Base-by-base conservation (phyloP, 2,888 invertebrate genomes). In the Drosophila emarginata region DNA sequence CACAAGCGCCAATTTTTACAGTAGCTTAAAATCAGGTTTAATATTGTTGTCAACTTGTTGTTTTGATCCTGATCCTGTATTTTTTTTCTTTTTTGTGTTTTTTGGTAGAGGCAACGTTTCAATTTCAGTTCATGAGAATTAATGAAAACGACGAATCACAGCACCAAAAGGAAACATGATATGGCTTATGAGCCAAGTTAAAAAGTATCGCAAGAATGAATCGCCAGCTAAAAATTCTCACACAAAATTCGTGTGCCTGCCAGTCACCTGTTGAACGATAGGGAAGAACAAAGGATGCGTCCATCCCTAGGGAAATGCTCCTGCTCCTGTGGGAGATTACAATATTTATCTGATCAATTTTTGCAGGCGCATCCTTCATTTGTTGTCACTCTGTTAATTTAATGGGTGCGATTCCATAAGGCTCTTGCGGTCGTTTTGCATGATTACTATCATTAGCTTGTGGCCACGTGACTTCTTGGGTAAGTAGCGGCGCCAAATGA, bases 71-170 rank as follows among this genome's bases (percentile, higher is more conserved):
- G 54, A 54, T 15, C 54, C 54, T 36, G 54, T 28, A 4, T 28
- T 32, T 11, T 32, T 28, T 32, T 11, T 32, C 9, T 7, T 32
- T 32, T 32, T 1, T 32, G 7, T 32, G 2, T 32, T 50, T 50
- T 21, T 15, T n/a, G 23, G 32, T 23, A 45, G 32, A 1, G 12
- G 14, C 4, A 40, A 12, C 52, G 79, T 65, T 62, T 84, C 74
- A 69, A 79, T 88, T 75, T 76, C 72, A 72, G 59, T 73, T 85
- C 80, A 80, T 89, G 89, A 85, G 89, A 89, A 89, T 79, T 69
- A 64, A 67, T 73, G 62, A 73, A 72, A 77, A 67, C 72, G 74
- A 74, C 62, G 78, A 86, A 89, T 89, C 89, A 89, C 89, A 89
- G 86, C 80, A 76, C 56, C 74, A 84, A 77, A 21, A 32, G 32